phyloP scores from a whole-genome alignment of 2,113 vertebrate genomes.

The Amphiprion ocellaris region DNA sequence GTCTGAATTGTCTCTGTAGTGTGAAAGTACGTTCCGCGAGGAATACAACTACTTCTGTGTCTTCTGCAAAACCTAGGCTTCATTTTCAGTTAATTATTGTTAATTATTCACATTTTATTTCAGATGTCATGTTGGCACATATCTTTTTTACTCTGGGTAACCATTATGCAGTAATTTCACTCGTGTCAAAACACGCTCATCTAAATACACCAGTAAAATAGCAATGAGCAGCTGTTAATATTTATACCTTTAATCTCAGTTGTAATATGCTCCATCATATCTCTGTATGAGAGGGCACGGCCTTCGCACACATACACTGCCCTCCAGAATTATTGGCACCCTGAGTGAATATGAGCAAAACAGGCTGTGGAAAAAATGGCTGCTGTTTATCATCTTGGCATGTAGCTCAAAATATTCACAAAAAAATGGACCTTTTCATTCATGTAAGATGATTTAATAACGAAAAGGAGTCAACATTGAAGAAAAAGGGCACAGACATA shows the following conservation, averaged over 20 bases:
- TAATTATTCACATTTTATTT: conserved; percentile 67
- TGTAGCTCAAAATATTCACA: too few species aligned
- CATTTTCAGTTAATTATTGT: conserved; percentile 55
- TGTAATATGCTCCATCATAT: conserved; percentile 58
- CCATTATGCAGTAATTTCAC: conserved; percentile 42
- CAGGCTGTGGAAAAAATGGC: too few species aligned
- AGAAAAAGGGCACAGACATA: too few species aligned
- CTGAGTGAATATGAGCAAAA: too few species aligned
- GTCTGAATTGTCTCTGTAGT: conserved; percentile 37
- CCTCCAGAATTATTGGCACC: neutral
- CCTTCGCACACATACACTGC: conserved; percentile 8
- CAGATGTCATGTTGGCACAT: conserved; percentile 31
- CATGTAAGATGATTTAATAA: too few species aligned
- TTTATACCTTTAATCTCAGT: conserved; percentile 70
- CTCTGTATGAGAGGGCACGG: conserved; percentile 43
- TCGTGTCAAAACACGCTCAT: conserved; percentile 60
- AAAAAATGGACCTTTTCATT: too few species aligned
- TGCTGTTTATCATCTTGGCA: too few species aligned
- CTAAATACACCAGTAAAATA: conserved; percentile 51
- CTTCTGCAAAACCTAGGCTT: conserved; percentile 23
- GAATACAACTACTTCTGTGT: conserved; percentile 47
- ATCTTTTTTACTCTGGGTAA: conserved; percentile 42
- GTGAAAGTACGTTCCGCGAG: conserved; percentile 19
- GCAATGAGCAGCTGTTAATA: conserved; percentile 68
- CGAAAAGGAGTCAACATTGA: too few species aligned